Evolutionary conservation across 1,140 invertebrate genomes (phyloP), one percentile per base, ranked within the genome.

Genomic region (Chironomus tepperi): DNA sequence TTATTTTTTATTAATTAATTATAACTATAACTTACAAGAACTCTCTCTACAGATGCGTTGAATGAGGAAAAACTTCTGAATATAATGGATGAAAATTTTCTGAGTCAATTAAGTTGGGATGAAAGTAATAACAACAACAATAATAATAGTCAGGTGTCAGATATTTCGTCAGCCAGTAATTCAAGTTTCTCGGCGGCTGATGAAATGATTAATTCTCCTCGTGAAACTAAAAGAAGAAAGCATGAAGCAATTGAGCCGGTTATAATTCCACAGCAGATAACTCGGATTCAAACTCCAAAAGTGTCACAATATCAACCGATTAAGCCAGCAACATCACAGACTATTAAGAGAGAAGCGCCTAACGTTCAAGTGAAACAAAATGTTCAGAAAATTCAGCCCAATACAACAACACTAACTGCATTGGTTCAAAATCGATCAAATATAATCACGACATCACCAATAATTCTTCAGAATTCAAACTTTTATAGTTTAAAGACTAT

Each of bases 61-160:
- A 70, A 70, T 70, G 65, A 70, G 19, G 65, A 70, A 7, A 70
- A 70, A 70, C 19, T 70, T 5, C 6, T 70, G 65, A 70, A 70
- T 19, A 70, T 70, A 70, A 70, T 70, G 65, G 65, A 70, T 70
- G 65, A 70, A 70, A 70, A 70, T 21, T 70, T 70, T 70, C 65
- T 70, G 7, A 70, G 65, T 21, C 65, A 70, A 19, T 10, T 70
- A 9, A 70, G 65, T 70, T 70, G 65, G 65, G 65, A 70, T 70
- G 65, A 70, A 19, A 70, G 18, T 70, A 21, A 21, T 10, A 15
- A 70, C 7, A 18, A 16, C 16, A 70, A 18, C 5, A 34, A 34
- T 34, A 34, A 34, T 5, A 34, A 5, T 34, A 34, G 5, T 34
- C n/a, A 70, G 6, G 16, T 19, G 19, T 70, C 10, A 6, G 15